Base-by-base conservation (phyloP, 2,113 vertebrate species). In the Halichoeres trimaculatus region DNA sequence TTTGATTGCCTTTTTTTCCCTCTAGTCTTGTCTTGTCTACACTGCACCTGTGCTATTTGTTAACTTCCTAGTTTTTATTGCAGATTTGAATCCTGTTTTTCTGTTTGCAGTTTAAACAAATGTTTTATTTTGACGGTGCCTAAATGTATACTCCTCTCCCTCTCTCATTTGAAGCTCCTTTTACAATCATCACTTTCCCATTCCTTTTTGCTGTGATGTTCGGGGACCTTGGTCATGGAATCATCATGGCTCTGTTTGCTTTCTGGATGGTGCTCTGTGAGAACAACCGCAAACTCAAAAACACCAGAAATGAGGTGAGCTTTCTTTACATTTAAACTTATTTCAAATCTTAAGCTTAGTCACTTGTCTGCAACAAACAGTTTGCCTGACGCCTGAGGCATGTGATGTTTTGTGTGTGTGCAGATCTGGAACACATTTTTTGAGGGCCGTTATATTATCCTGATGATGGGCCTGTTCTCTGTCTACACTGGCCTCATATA, bases 141-240 rank as follows among this genome's bases (percentile, higher is more conserved):
- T 7, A 40, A 5, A 45, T 45, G 43, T 17, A 19, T 3, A 48
- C 2, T 9, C 4, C n/a, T 24, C 30, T 50, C 34, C 50, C 10
- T 22, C 5, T 10, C 13, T 64, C 11, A 24, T 60, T 65, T 50
- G 45, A 89, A 99, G 98, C 97, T 84, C 96, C 97, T 23, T 99
- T 96, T 26, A 98, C 96, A 85, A 95, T 98, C 89, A 94, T 98
- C 91, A 99, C 98, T 0, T 99, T 99, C 70, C 98, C 98, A 0
- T 99, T 99, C 81, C 70, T 99, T 76, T 99, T 99, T 2, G 98
- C 96, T 0, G 95, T 99, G 71, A 99, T 99, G 98, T 99, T 99
- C 34, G 98, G 98, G 56, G 98, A 99, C 89, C 88, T 96, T 0
- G 98, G 98, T 11, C 98, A 99, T 0, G 98, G 98, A 14, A 52